Conservation (phyloP, 2,888 invertebrate species). For the Drosophila anceps region DNA sequence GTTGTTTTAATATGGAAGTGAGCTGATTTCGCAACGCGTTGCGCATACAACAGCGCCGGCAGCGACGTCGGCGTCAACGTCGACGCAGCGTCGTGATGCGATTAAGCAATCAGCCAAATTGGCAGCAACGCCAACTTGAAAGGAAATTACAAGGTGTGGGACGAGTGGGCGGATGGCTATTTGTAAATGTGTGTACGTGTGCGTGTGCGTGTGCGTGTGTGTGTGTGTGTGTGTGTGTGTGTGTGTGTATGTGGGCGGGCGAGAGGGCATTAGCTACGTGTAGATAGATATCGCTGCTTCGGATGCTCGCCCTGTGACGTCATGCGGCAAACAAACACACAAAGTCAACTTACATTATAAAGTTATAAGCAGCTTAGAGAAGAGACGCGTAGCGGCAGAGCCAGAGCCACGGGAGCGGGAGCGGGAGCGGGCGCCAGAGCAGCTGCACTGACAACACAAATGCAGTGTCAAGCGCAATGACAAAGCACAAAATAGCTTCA, state of each 20-base stretch:
- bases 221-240: neutral
- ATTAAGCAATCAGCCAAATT: slow-evolving; percentile 80
- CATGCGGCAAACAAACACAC: slow-evolving; percentile 52
- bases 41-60: slow-evolving; percentile 28
- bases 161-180: slow-evolving; percentile 2
- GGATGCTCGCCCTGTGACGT: slow-evolving; percentile 41
- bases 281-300: slow-evolving; percentile 53
- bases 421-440: neutral
- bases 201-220: slow-evolving; percentile 1
- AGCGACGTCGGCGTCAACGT: slow-evolving; percentile 13
- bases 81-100: slow-evolving; percentile 71
- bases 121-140: slow-evolving; percentile 81
- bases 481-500: slow-evolving; percentile 14
- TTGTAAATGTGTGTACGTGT: slow-evolving; percentile 1
- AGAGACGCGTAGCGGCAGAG: neutral
- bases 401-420: neutral
- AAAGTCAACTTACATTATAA: slow-evolving; percentile 56
- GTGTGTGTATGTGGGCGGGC: neutral
- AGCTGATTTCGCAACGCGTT: slow-evolving; percentile 69
- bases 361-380: slow-evolving; percentile 40
- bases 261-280: slow-evolving; percentile 52
- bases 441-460: slow-evolving; percentile 20
- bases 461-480: slow-evolving; percentile 28
- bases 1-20: slow-evolving; percentile 48
- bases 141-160: slow-evolving; percentile 74